These are phyloP conservation scores for Semaprochilodus insignis DNA, from an alignment of 2,797 vertebrate species.

Conservation along the genomic window DNA sequence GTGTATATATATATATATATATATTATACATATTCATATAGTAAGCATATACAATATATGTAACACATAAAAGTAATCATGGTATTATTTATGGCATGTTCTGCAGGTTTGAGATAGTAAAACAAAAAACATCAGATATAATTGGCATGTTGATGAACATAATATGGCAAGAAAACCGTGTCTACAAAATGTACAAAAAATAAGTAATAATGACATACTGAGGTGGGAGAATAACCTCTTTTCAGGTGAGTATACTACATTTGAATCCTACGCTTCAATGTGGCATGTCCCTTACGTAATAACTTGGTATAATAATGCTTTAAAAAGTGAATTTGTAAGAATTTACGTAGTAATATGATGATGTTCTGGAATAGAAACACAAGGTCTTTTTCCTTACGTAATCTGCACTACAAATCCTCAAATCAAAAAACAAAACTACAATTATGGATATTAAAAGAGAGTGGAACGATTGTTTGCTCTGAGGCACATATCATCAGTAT, in stretches of 20 bases:
- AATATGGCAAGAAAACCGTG: not conserved
- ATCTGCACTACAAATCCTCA: not conserved
- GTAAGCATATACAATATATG: no score
- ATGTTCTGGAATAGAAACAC: not conserved
- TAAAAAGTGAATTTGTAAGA: not conserved
- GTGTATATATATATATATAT: no score
- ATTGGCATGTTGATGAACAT: not conserved
- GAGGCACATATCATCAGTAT: not conserved
- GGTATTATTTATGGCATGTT: no score
- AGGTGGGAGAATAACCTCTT: not conserved
- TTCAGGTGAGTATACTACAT: not conserved
- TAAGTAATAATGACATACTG: not conserved
- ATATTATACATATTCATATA: no score
- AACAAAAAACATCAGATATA: not conserved
- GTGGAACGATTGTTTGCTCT: not conserved
- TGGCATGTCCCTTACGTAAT: not conserved
- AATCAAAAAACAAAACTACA: slow-evolving; percentile 1
- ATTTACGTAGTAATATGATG: not conserved
- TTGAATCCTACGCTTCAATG: no score
- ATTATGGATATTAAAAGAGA: not conserved
- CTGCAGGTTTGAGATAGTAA: no score
- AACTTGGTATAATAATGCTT: no score
- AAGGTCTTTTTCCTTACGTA: not conserved
- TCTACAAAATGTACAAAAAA: not conserved
- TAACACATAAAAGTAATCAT: no score